phyloP scores from a whole-genome alignment of 2,797 vertebrate genomes.

The Myiothlypis coronata region DNA sequence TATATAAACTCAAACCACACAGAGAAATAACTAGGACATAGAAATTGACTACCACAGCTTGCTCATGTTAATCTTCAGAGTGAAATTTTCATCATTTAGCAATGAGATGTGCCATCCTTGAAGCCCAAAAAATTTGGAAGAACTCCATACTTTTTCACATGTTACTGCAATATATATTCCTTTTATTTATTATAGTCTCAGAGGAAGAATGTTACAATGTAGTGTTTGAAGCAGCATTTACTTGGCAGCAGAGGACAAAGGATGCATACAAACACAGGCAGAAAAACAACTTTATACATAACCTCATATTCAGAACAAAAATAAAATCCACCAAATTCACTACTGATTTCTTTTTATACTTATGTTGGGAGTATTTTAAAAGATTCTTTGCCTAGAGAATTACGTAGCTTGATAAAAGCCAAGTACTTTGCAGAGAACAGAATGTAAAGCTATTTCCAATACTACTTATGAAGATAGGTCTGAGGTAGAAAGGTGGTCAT shows the following conservation, averaged over 20 bases:
- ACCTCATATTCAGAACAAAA: slow-evolving; percentile 69
- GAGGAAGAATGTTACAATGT: slow-evolving; percentile 82
- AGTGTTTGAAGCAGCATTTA: slow-evolving; percentile 87
- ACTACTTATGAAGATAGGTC: slow-evolving; percentile 82
- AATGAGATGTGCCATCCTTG: slow-evolving; percentile 76
- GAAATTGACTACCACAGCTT: slow-evolving; percentile 12
- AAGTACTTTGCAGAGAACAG: slow-evolving; percentile 77
- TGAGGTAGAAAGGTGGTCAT: slow-evolving; percentile 99
- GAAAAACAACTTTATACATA: slow-evolving; percentile 76
- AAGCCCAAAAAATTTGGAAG: slow-evolving; percentile 83
- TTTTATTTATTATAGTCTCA: slow-evolving; percentile 81
- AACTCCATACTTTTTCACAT: slow-evolving; percentile 70
- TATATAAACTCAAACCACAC: slow-evolving; percentile 11
- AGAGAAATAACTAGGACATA: background rate
- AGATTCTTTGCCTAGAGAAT: slow-evolving; percentile 55
- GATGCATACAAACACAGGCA: slow-evolving; percentile 79
- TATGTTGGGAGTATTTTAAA: slow-evolving; percentile 24
- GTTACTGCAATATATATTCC: slow-evolving; percentile 73
- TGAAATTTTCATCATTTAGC: slow-evolving; percentile 80
- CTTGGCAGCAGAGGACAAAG: slow-evolving; percentile 83
- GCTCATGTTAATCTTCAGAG: slow-evolving; percentile 76
- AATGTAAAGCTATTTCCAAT: slow-evolving; percentile 76
- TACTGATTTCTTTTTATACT: slow-evolving; percentile 49
- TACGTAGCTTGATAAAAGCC: slow-evolving; percentile 66
- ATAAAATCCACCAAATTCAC: slow-evolving; percentile 70